phyloP scores from a whole-genome alignment of 2,888 invertebrate genomes.

The Nomada lathburiana region DNA sequence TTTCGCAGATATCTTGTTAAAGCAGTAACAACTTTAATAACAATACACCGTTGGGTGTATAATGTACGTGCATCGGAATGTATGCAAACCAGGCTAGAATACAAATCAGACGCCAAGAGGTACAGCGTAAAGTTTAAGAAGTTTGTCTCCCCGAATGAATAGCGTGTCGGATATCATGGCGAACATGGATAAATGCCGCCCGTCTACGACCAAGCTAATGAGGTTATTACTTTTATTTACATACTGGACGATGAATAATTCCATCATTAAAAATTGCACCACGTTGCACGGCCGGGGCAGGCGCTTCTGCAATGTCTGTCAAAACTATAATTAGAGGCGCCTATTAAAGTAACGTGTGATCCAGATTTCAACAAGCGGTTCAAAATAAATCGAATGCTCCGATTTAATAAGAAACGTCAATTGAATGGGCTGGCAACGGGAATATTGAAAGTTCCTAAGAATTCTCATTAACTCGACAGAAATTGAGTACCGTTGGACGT shows the following conservation, averaged over 20 bases:
- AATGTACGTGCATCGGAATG: slow-evolving; percentile 47
- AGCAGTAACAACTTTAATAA: slow-evolving; percentile 52
- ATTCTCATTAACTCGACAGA: background rate
- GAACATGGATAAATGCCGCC: slow-evolving; percentile 24
- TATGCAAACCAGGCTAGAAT: slow-evolving; percentile 53
- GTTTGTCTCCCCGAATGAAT: slow-evolving; percentile 50
- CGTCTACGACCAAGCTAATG: background rate
- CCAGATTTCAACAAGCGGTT: background rate
- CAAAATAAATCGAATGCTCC: background rate
- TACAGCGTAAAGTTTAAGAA: slow-evolving; percentile 50
- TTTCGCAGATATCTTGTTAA: slow-evolving; percentile 36
- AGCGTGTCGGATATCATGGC: slow-evolving; percentile 32
- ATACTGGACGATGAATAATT: slow-evolving; percentile 19
- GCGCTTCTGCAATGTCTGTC: background rate
- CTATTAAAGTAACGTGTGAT: background rate
- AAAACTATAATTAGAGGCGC: background rate
- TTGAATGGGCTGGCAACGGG: background rate
- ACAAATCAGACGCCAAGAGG: slow-evolving; percentile 52
- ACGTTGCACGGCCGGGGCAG: background rate
- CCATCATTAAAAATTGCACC: slow-evolving; percentile 12
- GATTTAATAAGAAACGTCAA: background rate
- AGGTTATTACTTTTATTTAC: slow-evolving; percentile 19
- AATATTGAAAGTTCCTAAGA: slow-evolving; percentile 11
- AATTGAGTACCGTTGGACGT: slow-evolving; percentile 2
- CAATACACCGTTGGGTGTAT: slow-evolving; percentile 37